Evolutionary conservation across 2,888 invertebrate genomes (phyloP).

Genomic region (Synergus itoensis): DNA sequence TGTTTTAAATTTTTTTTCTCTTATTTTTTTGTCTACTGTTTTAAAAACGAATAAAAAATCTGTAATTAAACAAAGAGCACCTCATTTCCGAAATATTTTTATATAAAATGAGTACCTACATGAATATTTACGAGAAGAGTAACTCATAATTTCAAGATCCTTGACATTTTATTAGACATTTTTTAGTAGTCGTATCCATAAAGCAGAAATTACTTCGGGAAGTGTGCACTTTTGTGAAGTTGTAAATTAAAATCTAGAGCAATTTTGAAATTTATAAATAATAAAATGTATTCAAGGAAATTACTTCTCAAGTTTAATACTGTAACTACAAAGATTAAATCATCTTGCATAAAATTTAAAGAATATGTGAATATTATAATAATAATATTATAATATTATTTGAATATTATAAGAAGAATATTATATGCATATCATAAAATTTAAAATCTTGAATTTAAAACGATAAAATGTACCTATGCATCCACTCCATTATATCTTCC

Average conservation of each 20-base stretch:
- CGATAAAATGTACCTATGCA: no score
- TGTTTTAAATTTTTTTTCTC: no score
- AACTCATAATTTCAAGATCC: conserved; percentile 5
- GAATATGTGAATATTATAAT: not conserved
- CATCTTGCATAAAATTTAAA: not conserved
- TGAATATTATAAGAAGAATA: no score
- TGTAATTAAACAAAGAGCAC: no score
- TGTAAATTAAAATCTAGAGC: conserved; percentile 13
- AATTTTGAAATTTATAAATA: conserved; percentile 22
- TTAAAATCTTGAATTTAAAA: no score
- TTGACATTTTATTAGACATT: conserved; percentile 27
- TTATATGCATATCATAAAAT: no score
- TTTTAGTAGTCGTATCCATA: conserved; percentile 9
- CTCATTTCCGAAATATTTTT: no score
- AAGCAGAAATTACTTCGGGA: conserved; percentile 19
- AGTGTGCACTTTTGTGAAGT: conserved; percentile 15
- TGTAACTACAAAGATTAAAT: not conserved
- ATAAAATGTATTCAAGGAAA: not conserved
- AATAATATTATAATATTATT: no score
- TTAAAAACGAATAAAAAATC: no score
- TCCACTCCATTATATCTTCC: no score
- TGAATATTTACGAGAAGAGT: conserved; percentile 24
- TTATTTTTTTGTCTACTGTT: no score
- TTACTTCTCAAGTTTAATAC: not conserved
- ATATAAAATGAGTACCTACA: not conserved